phyloP scores from a whole-genome alignment of 2,113 vertebrate genomes.

The Anarhynchus alexandrinus region DNA sequence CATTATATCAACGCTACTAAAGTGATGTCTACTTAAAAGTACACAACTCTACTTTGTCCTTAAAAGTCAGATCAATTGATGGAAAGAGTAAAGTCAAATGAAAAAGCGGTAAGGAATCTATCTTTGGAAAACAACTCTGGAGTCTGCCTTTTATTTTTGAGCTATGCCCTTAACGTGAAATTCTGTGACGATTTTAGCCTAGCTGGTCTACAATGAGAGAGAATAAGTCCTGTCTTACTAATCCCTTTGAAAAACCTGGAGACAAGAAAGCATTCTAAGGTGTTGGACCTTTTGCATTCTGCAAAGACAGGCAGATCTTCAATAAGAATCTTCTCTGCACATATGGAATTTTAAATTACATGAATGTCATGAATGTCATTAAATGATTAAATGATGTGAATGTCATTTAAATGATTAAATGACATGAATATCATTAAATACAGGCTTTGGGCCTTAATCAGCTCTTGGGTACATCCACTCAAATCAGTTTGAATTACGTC shows the following conservation, averaged over 20 bases:
- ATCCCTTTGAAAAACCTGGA: neutral
- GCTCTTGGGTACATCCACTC: neutral
- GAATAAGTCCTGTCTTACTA: neutral
- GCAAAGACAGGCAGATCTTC: neutral
- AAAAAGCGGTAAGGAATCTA: neutral
- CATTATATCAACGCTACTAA: neutral
- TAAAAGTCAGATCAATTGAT: neutral
- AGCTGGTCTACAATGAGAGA: neutral
- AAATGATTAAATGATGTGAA: no score
- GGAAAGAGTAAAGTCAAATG: neutral
- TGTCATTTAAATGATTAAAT: no score
- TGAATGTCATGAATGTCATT: no score
- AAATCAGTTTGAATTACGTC: neutral
- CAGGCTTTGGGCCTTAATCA: neutral
- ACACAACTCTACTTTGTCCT: neutral
- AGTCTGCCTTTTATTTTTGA: neutral
- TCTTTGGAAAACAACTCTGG: neutral
- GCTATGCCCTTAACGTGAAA: neutral
- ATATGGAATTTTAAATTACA: neutral
- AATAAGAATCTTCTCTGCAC: neutral
- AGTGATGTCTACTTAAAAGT: neutral
- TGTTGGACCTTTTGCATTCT: neutral
- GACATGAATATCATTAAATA: neutral
- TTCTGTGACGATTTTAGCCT: neutral
- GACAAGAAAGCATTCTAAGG: neutral